phyloP scores from a whole-genome alignment of 2,888 invertebrate genomes.

The Drosophila mulleri region DNA sequence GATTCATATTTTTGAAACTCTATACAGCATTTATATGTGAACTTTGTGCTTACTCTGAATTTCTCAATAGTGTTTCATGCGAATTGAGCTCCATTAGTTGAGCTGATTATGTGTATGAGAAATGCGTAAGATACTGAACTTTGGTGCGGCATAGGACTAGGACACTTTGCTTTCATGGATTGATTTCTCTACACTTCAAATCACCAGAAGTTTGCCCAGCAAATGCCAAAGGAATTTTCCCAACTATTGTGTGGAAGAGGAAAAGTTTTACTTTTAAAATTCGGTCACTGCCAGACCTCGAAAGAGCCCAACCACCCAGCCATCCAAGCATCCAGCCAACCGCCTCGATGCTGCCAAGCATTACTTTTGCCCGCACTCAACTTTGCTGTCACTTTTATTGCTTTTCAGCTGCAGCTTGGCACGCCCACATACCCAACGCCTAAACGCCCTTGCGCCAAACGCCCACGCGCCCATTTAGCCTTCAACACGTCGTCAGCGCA shows the following conservation, averaged over 20 bases:
- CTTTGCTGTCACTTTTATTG: slow-evolving; percentile 74
- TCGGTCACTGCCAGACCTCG: slow-evolving; percentile 29
- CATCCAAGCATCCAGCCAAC: slow-evolving; percentile 4
- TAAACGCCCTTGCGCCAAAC: neutral
- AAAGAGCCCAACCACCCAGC: slow-evolving; percentile 4
- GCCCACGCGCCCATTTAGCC: slow-evolving; percentile 10
- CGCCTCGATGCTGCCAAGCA: slow-evolving; percentile 2
- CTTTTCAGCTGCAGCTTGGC: slow-evolving; percentile 65
- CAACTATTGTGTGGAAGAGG: slow-evolving; percentile 50
- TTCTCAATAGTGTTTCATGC: neutral
- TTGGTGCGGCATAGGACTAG: neutral
- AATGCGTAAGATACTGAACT: neutral
- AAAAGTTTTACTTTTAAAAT: slow-evolving; percentile 49
- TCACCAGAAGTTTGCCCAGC: neutral
- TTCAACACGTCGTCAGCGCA: slow-evolving; percentile 33
- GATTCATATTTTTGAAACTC: too few relatives aligned
- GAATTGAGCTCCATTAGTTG: neutral
- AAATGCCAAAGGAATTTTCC: slow-evolving; percentile 35
- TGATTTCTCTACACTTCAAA: neutral
- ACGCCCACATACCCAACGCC: slow-evolving; percentile 17
- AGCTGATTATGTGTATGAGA: neutral
- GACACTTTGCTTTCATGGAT: neutral
- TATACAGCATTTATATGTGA: too few relatives aligned
- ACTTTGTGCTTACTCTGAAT: neutral
- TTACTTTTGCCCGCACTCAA: slow-evolving; percentile 36